Percentiles rank a stretch among this genome's conserved stretches.
Conservation (phyloP, 1,140 invertebrate species). For the Zaprionus taronus region DNA sequence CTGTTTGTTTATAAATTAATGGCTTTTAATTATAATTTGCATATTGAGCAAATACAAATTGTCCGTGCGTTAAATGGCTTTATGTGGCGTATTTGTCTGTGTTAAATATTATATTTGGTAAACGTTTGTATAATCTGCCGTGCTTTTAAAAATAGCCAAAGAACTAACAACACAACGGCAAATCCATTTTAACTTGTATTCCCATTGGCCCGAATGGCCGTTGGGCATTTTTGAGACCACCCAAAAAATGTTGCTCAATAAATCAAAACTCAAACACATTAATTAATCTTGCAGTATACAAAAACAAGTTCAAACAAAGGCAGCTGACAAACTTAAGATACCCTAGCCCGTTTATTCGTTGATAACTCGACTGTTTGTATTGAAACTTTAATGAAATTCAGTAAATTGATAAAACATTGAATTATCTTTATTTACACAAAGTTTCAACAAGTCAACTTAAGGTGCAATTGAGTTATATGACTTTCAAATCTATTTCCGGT, state of each 20-base stretch:
- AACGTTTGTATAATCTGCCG: constrained; percentile 10
- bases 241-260: constrained; percentile 50
- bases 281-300: constrained; percentile 62
- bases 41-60: constrained; percentile 25
- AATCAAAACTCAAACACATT: constrained; percentile 67
- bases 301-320: neutral
- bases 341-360: neutral
- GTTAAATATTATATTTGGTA: constrained; percentile 19
- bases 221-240: constrained; percentile 14
- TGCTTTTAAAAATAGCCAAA: constrained; percentile 14
- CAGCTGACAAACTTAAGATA: neutral
- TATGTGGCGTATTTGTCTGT: neutral
- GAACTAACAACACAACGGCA: constrained; percentile 23
- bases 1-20: constrained; percentile 40
- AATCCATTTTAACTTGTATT: neutral
- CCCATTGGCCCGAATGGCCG: neutral
- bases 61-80: constrained; percentile 4
- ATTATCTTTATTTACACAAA: neutral
- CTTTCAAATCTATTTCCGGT: neutral
- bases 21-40: constrained; percentile 35
- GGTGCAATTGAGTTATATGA: neutral
- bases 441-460: neutral
- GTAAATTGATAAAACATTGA: neutral
- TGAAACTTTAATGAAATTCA: neutral
- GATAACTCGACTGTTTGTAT: neutral